Evolutionary conservation across 2,113 vertebrate species (phyloP).

Genomic region (Penelope pileata): DNA sequence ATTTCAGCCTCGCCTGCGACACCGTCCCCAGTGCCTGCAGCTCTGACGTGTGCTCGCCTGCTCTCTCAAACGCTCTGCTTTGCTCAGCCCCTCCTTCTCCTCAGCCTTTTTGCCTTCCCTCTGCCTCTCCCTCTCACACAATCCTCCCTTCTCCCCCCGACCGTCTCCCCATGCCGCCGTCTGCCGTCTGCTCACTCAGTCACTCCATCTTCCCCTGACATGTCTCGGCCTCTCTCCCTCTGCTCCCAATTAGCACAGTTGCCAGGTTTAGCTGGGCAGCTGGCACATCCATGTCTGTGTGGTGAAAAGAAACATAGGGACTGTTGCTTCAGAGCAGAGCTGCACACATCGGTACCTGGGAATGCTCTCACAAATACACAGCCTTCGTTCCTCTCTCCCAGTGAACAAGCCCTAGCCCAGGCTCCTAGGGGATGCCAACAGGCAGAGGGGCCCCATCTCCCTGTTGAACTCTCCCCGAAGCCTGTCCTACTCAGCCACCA

Average conservation of each 20-base stretch:
- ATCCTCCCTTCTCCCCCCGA: background rate
- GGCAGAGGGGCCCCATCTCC: background rate
- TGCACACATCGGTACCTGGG: background rate
- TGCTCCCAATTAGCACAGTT: slow-evolving; percentile 35
- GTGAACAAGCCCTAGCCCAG: background rate
- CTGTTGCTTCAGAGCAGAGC: slow-evolving; percentile 10
- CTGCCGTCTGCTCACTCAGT: background rate
- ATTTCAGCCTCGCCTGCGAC: slow-evolving; percentile 47
- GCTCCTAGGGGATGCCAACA: background rate
- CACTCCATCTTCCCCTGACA: slow-evolving; percentile 1
- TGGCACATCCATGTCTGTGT: background rate
- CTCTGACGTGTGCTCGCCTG: background rate
- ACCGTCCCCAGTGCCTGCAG: background rate
- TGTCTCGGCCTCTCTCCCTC: background rate
- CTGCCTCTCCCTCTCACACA: background rate
- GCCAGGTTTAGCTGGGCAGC: background rate
- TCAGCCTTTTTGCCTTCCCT: background rate
- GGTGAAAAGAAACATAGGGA: background rate
- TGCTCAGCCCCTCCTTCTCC: background rate
- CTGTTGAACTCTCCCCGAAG: background rate
- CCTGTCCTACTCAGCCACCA: background rate
- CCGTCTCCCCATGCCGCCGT: fast-evolving
- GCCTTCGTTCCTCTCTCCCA: background rate
- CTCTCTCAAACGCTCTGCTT: slow-evolving; percentile 10
- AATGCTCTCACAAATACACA: background rate